phyloP scores from a whole-genome alignment of 2,113 vertebrate genomes.

The Coryphaenoides rupestris region DNA sequence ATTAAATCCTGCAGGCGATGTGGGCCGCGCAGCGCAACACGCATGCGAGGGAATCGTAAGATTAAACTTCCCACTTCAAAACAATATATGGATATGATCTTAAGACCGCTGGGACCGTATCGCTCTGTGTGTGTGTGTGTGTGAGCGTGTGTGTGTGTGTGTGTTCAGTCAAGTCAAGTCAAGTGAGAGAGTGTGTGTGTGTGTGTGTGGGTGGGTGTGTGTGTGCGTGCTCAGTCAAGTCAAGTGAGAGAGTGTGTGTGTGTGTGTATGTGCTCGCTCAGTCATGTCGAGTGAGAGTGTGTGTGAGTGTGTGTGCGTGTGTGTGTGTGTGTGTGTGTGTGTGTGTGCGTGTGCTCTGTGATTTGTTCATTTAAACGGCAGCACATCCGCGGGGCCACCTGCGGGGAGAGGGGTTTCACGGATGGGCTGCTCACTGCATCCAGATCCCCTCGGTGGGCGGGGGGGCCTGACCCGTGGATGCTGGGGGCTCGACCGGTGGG shows the following conservation, averaged over 20 bases:
- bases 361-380: no score
- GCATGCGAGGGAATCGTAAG: slow-evolving; percentile 45
- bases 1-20: slow-evolving; percentile 64
- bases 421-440: no score
- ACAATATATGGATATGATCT: no score
- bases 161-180: no score
- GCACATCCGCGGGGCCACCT: no score
- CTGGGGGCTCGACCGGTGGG: no score
- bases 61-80: slow-evolving; percentile 32
- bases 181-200: slow-evolving; percentile 20
- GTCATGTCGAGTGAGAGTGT: no score
- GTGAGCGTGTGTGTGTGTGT: slow-evolving; percentile 6
- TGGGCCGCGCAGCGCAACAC: slow-evolving; percentile 50
- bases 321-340: slow-evolving; percentile 5
- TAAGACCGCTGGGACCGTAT: slow-evolving; percentile 9
- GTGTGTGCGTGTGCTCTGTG: no score
- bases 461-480: no score
- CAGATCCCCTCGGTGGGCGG: no score
- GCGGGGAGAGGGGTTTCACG: no score
- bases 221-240: slow-evolving; percentile 15
- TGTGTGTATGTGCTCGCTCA: slow-evolving; percentile 7
- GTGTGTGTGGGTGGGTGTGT: not conserved
- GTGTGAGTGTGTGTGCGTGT: slow-evolving; percentile 15
- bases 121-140: not conserved
- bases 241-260: not conserved